A percentile compares a stretch with the other conserved stretches of the same genome.
Conservation (phyloP, 2,797 vertebrate genomes). For the Notoglanidium macrostoma region DNA sequence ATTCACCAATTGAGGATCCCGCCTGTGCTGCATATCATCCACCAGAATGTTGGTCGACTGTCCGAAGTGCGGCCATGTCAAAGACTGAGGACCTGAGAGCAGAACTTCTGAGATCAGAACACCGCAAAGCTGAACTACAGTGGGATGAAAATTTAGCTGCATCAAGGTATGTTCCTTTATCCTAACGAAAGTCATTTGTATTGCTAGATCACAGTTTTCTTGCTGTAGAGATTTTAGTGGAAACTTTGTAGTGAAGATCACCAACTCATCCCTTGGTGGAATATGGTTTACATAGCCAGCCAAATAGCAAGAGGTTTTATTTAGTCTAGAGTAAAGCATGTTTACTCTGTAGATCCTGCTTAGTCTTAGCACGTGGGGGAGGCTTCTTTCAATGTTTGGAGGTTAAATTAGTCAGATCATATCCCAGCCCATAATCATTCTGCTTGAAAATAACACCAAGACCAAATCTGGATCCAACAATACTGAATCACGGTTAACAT, state of each 20-base stretch:
- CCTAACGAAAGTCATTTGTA: neutral
- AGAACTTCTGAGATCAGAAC: constrained; percentile 75
- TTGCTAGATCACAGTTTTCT: neutral
- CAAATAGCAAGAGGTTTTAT: neutral
- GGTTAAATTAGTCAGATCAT: neutral
- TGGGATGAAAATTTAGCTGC: constrained; percentile 73
- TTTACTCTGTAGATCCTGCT: neutral
- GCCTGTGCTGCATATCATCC: constrained; percentile 31
- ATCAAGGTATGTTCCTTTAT: constrained; percentile 64
- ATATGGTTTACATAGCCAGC: neutral
- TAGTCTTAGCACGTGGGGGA: neutral
- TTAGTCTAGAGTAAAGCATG: neutral
- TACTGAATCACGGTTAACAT: neutral
- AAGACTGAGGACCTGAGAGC: constrained; percentile 76
- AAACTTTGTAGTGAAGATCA: neutral
- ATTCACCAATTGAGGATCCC: constrained; percentile 56
- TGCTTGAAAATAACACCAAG: neutral
- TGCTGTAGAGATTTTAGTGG: neutral
- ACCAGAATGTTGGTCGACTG: constrained; percentile 61
- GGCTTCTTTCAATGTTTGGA: neutral
- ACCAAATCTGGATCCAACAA: neutral
- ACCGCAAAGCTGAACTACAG: constrained; percentile 74
- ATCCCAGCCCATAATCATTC: neutral
- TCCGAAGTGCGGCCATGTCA: constrained; percentile 63
- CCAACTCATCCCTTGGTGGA: neutral